These are phyloP conservation scores for Aspiorhynchus laticeps DNA, from an alignment of 2,113 vertebrate genomes.

Conservation along the genomic window DNA sequence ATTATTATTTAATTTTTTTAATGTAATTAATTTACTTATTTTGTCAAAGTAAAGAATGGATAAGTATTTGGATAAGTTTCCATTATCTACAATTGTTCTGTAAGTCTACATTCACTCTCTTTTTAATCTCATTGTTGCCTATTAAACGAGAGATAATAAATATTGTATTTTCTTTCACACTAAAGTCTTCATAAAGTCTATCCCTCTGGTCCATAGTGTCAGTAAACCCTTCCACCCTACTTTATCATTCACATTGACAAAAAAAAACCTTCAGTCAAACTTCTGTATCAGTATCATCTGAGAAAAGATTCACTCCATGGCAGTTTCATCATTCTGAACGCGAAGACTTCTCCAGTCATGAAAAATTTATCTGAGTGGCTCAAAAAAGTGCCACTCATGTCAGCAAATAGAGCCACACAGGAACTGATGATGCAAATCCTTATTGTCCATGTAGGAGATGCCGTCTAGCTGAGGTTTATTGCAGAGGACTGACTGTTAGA, in stretches of 20 bases:
- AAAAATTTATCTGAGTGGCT: constrained; percentile 24
- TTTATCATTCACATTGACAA: not conserved
- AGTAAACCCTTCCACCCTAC: not conserved
- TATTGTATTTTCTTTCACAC: not conserved
- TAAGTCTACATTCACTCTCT: not conserved
- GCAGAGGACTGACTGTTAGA: not conserved
- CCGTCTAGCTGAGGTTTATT: not conserved
- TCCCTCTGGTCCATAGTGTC: not conserved
- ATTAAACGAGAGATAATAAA: not conserved
- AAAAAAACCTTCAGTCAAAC: constrained; percentile 8
- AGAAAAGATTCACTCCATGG: not conserved
- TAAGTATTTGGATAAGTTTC: no score
- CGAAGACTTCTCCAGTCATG: not conserved
- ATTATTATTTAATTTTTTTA: no score
- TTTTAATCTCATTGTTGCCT: not conserved
- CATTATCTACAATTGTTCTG: no score
- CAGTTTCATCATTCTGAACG: not conserved
- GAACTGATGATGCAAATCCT: constrained; percentile 2
- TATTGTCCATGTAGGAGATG: not conserved
- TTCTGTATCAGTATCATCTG: not conserved
- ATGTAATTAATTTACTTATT: no score
- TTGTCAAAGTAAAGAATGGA: no score
- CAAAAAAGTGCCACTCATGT: constrained; percentile 23
- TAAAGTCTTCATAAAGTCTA: not conserved
- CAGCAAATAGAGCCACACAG: constrained; percentile 17